Evolutionary conservation across 2,113 vertebrate species (phyloP).

Genomic region (Saccopteryx bilineata): DNA sequence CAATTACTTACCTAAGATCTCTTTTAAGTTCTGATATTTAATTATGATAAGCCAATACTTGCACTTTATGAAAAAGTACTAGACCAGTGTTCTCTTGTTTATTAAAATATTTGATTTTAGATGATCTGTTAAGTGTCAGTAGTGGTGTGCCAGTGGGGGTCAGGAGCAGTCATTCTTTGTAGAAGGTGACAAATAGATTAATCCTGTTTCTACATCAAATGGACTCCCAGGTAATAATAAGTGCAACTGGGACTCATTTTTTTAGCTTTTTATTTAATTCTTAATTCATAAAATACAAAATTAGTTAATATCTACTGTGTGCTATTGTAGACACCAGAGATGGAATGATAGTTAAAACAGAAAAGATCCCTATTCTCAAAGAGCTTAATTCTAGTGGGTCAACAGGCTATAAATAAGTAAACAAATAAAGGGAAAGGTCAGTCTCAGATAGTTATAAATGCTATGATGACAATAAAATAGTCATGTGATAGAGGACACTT

Average conservation of each 20-base stretch:
- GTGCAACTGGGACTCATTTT: background rate
- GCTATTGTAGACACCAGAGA: background rate
- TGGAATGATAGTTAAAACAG: background rate
- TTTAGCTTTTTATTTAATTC: background rate
- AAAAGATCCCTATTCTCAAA: background rate
- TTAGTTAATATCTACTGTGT: background rate
- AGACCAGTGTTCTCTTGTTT: background rate
- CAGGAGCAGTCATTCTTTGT: background rate
- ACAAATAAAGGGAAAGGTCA: background rate
- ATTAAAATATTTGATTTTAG: background rate
- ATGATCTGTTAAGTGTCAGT: background rate
- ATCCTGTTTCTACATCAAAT: background rate
- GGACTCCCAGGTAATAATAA: background rate
- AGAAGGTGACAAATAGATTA: background rate
- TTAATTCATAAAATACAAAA: conserved; percentile 23
- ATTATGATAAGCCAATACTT: background rate
- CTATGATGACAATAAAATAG: background rate
- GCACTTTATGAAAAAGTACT: background rate
- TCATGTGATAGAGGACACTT: background rate
- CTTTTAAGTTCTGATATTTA: background rate
- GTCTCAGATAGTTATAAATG: background rate
- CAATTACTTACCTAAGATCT: background rate
- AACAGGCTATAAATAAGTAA: background rate
- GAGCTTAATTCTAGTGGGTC: background rate
- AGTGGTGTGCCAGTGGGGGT: background rate